Evolutionary conservation across 1,140 invertebrate genomes (phyloP), one percentile per base, ranked within the genome.

Genomic region (Ceratitis capitata): DNA sequence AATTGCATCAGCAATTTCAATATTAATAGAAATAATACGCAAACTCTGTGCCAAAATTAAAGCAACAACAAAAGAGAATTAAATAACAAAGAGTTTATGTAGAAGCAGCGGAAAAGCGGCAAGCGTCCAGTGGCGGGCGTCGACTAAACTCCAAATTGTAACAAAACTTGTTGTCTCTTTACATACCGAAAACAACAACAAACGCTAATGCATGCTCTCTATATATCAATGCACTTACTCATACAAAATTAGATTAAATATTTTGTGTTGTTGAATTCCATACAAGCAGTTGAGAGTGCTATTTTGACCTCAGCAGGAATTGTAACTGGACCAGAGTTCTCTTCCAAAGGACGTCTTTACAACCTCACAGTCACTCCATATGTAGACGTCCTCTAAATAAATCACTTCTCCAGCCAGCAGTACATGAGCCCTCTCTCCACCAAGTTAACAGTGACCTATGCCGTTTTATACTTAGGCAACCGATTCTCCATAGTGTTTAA

Each of bases 121-220:
- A 35, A 16, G 12, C n/a, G 42, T 10, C 61, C 61, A 32, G n/a
- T n/a, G n/a, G n/a, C n/a, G n/a, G 61, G 61, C 61, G 61, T 32
- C 32, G 61, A n/a, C 39, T 19, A n/a, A 69, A 69, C 61, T 69
- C 9, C 39, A 82, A 82, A 82, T 47, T 82, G 74, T 82, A 82
- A 82, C n/a, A 26, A 82, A 51, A 47, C 74, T 83, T 83, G 82
- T 82, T 82, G 74, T 82, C 74, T 82, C 49, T 23, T 47, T 35
- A 39, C 61, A 69, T n/a, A n/a, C n/a, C 42, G 23, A 82, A 14
- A 39, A 74, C 64, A 69, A 69, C 61, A 82, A 82, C 74, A 82
- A 82, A 19, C 2, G 14, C 0, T 26, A 39, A 26, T 26, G 16
- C 23, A 23, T n/a, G n/a, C n/a, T n/a, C n/a, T n/a, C n/a, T n/a